A percentile compares a stretch with the other conserved stretches of the same genome.
phyloP scores from a whole-genome alignment of 92 coral and sea anemone species.

The Hydrozoanthus gracilis region DNA sequence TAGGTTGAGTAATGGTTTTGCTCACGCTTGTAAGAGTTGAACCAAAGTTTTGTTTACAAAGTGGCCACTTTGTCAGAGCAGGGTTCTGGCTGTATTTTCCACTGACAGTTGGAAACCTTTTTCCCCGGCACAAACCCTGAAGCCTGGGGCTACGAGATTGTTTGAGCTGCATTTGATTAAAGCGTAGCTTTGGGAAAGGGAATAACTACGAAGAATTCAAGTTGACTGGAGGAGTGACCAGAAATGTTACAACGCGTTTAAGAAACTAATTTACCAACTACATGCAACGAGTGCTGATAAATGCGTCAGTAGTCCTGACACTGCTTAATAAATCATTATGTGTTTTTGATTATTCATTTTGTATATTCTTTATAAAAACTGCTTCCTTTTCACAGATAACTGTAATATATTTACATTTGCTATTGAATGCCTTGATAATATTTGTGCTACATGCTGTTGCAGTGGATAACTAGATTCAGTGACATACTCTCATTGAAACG shows the following conservation, averaged over 20 bases:
- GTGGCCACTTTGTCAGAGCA: neutral
- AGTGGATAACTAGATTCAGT: slow-evolving; percentile 16
- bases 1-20: neutral
- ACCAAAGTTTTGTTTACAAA: neutral
- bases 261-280: neutral
- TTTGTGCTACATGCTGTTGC: slow-evolving; percentile 21
- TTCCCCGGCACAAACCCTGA: neutral
- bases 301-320: neutral
- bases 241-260: neutral
- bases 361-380: slow-evolving; percentile 18
- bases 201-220: neutral
- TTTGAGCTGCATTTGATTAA: neutral
- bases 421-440: slow-evolving; percentile 30
- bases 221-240: neutral
- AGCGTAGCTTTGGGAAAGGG: slow-evolving; percentile 9
- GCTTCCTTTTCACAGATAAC: slow-evolving; percentile 36
- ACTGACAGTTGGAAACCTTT: neutral
- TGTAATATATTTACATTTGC: slow-evolving; percentile 42
- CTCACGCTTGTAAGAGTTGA: neutral
- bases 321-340: slow-evolving; percentile 24
- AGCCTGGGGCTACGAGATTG: slow-evolving; percentile 8
- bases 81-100: neutral
- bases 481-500: slow-evolving; percentile 28
- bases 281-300: too few relatives aligned
- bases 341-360: slow-evolving; percentile 31